Conservation (phyloP, 2,113 vertebrate genomes). For the Nycticebus coucang region DNA sequence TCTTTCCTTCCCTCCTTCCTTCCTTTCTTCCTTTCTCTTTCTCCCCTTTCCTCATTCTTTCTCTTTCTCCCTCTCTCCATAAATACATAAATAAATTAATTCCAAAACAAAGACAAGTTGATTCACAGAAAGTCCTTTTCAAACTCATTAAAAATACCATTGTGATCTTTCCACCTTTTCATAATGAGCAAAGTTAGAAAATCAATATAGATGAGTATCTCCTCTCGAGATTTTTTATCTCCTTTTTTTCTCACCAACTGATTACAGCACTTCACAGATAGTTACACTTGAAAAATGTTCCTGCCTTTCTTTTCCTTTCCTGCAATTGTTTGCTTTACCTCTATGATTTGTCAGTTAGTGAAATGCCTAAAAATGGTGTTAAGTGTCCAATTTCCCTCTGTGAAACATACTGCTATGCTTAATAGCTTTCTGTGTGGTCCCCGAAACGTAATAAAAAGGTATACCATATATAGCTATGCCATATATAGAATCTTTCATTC, state of each 20-base stretch:
- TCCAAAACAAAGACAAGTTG: neutral
- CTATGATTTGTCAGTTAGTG: neutral
- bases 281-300: neutral
- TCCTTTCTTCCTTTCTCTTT: neutral
- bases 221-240: neutral
- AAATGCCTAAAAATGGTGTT: neutral
- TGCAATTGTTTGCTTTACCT: neutral
- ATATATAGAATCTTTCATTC: neutral
- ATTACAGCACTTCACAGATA: neutral
- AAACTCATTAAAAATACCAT: neutral
- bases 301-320: neutral
- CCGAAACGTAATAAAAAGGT: neutral
- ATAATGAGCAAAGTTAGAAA: neutral
- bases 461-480: neutral
- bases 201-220: neutral
- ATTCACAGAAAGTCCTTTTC: neutral
- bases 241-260: neutral
- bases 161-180: neutral
- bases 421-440: neutral
- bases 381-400: neutral
- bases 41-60: too few species aligned
- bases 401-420: neutral
- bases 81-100: neutral
- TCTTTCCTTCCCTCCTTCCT: neutral
- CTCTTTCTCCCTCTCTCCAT: neutral